These are phyloP conservation scores for Volucella bombylans DNA, from an alignment of 2,888 invertebrate genomes.

Conservation along the genomic window DNA sequence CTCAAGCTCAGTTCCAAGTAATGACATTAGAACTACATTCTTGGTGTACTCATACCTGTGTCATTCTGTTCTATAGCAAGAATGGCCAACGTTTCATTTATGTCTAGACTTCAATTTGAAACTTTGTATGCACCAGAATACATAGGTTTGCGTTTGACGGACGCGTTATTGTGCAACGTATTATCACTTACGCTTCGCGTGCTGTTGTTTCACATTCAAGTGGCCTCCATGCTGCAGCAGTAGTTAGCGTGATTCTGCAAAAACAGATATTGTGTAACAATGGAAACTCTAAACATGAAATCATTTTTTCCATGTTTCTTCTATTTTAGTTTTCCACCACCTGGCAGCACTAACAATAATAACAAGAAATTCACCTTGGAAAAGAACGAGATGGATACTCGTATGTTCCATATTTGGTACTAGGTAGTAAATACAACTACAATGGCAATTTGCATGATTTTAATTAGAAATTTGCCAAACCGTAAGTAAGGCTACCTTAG, in stretches of 20 bases:
- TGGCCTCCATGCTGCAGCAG: constrained; percentile 44
- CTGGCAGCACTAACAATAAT: constrained; percentile 21
- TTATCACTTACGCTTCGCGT: constrained; percentile 62
- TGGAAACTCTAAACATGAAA: constrained; percentile 56
- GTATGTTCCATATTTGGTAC: constrained; percentile 30
- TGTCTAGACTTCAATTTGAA: constrained; percentile 8
- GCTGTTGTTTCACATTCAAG: constrained; percentile 52
- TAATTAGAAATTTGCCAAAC: constrained; percentile 58
- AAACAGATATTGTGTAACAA: constrained; percentile 50
- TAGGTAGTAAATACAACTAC: constrained; percentile 17
- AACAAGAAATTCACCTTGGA: constrained; percentile 21
- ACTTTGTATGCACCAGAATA: background rate
- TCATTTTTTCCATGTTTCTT: constrained; percentile 45
- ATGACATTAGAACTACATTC: constrained; percentile 41
- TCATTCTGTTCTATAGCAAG: background rate
- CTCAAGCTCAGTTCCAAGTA: background rate
- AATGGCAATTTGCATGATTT: constrained; percentile 48
- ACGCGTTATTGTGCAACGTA: constrained; percentile 41
- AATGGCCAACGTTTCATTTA: background rate
- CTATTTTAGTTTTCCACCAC: background rate
- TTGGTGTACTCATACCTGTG: background rate
- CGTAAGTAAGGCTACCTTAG: constrained; percentile 4
- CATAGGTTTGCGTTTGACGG: constrained; percentile 4
- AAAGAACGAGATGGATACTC: constrained; percentile 13
- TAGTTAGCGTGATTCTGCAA: constrained; percentile 62